phyloP scores from a whole-genome alignment of 2,797 vertebrate genomes.

The Synaphobranchus kaupii region DNA sequence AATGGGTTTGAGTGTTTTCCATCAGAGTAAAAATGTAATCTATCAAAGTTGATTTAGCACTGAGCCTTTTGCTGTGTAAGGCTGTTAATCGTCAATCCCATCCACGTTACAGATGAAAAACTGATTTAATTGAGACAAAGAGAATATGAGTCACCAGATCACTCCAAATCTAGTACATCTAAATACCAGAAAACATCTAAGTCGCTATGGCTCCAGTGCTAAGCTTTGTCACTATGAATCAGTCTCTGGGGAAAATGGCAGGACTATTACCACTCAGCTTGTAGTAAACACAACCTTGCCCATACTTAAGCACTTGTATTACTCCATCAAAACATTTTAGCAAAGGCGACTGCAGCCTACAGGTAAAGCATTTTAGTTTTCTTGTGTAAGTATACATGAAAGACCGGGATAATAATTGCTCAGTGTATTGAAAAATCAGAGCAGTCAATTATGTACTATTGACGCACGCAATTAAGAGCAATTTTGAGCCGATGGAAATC shows the following conservation, averaged over 20 bases:
- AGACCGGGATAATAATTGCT: slow-evolving; percentile 17
- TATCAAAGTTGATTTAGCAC: too few relatives aligned
- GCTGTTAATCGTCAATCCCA: neutral
- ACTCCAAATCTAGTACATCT: neutral
- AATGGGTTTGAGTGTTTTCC: too few relatives aligned
- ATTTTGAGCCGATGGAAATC: slow-evolving; percentile 22
- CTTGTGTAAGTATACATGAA: neutral
- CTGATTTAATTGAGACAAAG: neutral
- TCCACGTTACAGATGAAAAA: neutral
- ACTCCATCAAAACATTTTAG: slow-evolving; percentile 12
- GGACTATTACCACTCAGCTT: neutral
- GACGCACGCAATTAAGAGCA: slow-evolving; percentile 23
- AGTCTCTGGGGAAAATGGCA: neutral
- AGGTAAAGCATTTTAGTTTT: neutral
- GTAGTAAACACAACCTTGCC: neutral
- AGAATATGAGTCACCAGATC: neutral
- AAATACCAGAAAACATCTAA: neutral
- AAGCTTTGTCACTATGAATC: neutral
- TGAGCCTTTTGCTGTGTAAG: too few relatives aligned
- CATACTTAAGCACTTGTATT: neutral
- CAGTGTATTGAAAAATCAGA: slow-evolving; percentile 16
- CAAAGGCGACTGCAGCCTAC: neutral
- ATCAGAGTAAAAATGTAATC: too few relatives aligned
- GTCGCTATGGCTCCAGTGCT: neutral
- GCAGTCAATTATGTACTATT: slow-evolving; percentile 17